Evolutionary conservation across 37 sponge, comb jelly and placozoan genomes (phyloP).

Genomic region (Halisarca cf. caerulea): DNA sequence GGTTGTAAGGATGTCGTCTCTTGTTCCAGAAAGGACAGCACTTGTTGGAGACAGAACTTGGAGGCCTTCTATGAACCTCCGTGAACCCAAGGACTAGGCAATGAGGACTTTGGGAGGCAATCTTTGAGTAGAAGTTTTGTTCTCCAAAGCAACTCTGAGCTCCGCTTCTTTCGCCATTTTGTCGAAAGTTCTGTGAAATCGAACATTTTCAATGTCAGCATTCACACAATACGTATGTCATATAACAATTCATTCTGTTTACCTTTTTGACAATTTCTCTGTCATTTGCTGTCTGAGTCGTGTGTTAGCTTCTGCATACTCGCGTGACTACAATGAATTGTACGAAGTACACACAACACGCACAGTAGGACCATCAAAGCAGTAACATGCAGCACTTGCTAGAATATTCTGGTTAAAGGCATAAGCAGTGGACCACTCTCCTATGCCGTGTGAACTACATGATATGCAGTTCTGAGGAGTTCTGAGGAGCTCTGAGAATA

Average conservation of each 20-base stretch:
- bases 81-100: neutral
- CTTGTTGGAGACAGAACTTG: neutral
- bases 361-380: no score
- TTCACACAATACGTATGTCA: neutral
- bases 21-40: neutral
- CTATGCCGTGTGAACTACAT: no score
- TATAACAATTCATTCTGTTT: neutral
- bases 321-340: neutral
- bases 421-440: no score
- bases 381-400: no score
- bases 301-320: neutral
- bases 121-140: neutral
- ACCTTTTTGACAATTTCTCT: neutral
- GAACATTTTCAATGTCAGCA: no score
- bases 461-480: no score
- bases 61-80: neutral
- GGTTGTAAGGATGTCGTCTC: neutral
- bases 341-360: no score
- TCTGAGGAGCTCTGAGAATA: no score
- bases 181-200: neutral
- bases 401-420: no score
- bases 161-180: constrained; percentile 6
- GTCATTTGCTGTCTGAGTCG: neutral
- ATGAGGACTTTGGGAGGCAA: neutral
- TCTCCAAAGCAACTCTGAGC: neutral